These are phyloP conservation scores for Epistrophe eligans DNA, from an alignment of 2,888 invertebrate species.

Conservation along the genomic window DNA sequence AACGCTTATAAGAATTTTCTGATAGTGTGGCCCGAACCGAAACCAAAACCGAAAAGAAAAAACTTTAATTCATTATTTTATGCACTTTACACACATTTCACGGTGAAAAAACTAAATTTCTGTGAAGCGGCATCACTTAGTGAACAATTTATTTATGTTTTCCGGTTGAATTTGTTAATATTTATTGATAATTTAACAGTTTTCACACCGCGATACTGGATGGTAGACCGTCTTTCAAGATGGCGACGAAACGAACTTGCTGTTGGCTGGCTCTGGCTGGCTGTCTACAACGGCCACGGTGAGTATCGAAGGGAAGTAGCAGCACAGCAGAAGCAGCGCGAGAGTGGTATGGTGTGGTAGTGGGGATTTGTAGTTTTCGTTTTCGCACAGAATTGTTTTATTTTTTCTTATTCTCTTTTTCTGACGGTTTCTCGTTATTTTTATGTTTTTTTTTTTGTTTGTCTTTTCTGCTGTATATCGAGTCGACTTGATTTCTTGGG, in stretches of 20 bases:
- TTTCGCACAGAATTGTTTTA: constrained; percentile 76
- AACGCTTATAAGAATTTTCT: constrained; percentile 55
- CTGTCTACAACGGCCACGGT: constrained; percentile 22
- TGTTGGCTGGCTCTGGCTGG: constrained; percentile 59
- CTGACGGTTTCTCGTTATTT: constrained; percentile 65
- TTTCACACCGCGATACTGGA: constrained; percentile 69
- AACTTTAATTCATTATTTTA: constrained; percentile 57
- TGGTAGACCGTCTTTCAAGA: constrained; percentile 77
- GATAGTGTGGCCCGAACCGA: constrained; percentile 48
- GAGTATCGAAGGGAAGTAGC: constrained; percentile 10
- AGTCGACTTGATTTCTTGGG: constrained; percentile 62
- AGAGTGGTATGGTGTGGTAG: constrained; percentile 60
- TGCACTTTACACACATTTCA: constrained; percentile 48
- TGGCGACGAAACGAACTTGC: constrained; percentile 74
- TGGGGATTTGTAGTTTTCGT: constrained; percentile 76
- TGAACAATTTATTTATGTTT: constrained; percentile 62
- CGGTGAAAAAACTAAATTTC: constrained; percentile 23
- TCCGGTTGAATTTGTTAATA: constrained; percentile 53
- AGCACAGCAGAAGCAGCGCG: constrained; percentile 58
- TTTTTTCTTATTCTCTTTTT: constrained; percentile 70
- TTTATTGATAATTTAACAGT: constrained; percentile 61
- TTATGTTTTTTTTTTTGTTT: constrained; percentile 45
- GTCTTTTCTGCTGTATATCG: constrained; percentile 18
- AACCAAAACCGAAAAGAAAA: constrained; percentile 31
- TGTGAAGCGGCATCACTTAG: constrained; percentile 22